phyloP scores from a whole-genome alignment of 2,113 vertebrate genomes.

The Sinosuthora webbiana region DNA sequence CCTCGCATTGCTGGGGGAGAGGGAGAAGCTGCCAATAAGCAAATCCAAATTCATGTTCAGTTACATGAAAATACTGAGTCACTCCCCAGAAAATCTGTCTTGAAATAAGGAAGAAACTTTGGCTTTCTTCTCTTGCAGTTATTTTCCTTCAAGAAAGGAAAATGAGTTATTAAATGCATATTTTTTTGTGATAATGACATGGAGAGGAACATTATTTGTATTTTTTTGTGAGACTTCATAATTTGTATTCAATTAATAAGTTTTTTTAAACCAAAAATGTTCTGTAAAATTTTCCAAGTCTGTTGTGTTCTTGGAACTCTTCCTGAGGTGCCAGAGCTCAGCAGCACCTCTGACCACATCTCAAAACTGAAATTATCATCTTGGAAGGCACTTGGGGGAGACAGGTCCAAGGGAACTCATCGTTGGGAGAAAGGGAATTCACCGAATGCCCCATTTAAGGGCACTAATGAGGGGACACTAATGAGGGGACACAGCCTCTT shows the following conservation, averaged over 20 bases:
- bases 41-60: background rate
- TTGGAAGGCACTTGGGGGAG: background rate
- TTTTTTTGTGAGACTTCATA: background rate
- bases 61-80: background rate
- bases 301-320: background rate
- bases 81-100: background rate
- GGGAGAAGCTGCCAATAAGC: background rate
- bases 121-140: background rate
- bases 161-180: background rate
- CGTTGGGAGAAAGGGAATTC: background rate
- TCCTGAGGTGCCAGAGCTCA: background rate
- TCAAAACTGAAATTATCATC: background rate
- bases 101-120: background rate
- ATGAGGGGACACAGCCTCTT: background rate
- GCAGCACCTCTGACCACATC: background rate
- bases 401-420: background rate
- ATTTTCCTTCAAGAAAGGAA: background rate
- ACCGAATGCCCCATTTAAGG: rapidly evolving
- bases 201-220: background rate
- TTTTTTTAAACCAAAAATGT: background rate
- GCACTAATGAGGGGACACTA: rapidly evolving
- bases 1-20: rapidly evolving
- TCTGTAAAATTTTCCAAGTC: background rate
- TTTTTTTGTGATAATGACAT: background rate
- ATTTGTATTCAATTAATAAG: background rate